Percentiles rank a stretch among this genome's conserved stretches.
phyloP scores from a whole-genome alignment of 2,888 invertebrate genomes.

The Lepidocyrtinus sp. region DNA sequence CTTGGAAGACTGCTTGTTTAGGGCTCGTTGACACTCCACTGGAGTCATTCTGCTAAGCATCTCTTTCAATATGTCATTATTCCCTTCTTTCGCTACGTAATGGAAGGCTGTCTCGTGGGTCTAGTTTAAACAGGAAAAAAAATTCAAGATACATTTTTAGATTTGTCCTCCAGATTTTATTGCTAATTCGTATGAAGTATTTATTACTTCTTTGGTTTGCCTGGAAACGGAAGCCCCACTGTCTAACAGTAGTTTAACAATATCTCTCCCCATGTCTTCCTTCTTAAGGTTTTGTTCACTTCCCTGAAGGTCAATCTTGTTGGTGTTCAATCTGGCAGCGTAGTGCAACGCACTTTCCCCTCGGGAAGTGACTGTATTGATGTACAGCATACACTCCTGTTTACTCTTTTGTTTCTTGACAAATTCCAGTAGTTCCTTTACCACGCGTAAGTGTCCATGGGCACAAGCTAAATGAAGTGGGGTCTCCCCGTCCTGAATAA shows the following conservation, averaged over 20 bases:
- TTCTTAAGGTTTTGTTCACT: conserved; percentile 41
- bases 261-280: conserved; percentile 81
- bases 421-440: conserved; percentile 87
- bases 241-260: conserved; percentile 90
- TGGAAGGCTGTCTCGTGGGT: conserved; percentile 85
- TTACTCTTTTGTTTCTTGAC: conserved; percentile 83
- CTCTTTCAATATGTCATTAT: conserved; percentile 94
- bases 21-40: conserved; percentile 91
- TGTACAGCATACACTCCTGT: conserved; percentile 85
- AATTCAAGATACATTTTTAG: too few relatives aligned
- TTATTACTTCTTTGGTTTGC: conserved; percentile 80
- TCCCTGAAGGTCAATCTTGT: conserved; percentile 84
- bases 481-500: conserved; percentile 88
- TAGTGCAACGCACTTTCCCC: conserved; percentile 82
- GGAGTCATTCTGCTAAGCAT: conserved; percentile 93
- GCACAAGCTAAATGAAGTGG: conserved; percentile 95
- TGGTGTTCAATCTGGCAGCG: conserved; percentile 22
- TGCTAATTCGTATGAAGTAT: too few relatives aligned
- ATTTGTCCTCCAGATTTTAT: too few relatives aligned
- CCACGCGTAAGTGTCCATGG: conserved; percentile 77
- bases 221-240: conserved; percentile 91
- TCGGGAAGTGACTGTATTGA: conserved; percentile 90
- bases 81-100: conserved; percentile 94
- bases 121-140: too few relatives aligned
- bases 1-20: conserved; percentile 93